These are phyloP conservation scores for Chaenocephalus aceratus DNA, from an alignment of 2,113 vertebrate species.

Conservation along the genomic window DNA sequence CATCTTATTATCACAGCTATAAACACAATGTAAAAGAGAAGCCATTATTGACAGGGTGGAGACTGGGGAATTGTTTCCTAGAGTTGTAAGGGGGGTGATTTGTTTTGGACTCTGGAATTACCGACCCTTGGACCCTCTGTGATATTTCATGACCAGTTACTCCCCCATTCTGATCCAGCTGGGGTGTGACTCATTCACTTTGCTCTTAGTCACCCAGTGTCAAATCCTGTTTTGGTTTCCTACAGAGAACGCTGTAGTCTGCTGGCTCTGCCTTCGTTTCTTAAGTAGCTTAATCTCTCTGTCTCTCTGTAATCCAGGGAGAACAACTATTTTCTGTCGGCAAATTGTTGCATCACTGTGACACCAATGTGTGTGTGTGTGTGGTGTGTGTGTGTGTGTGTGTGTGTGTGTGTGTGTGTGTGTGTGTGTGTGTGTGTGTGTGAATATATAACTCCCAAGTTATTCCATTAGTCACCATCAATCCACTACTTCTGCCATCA, in stretches of 20 bases:
- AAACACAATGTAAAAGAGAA: slow-evolving; percentile 4
- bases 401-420: slow-evolving; percentile 5
- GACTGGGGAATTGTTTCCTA: neutral
- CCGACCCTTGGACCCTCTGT: slow-evolving; percentile 15
- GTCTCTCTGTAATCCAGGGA: slow-evolving; percentile 27
- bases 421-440: neutral
- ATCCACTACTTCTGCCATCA: neutral
- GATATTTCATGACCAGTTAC: slow-evolving; percentile 40
- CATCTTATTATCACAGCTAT: neutral
- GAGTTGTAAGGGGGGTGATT: slow-evolving; percentile 23
- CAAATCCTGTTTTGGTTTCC: slow-evolving; percentile 55
- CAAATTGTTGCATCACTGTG: neutral
- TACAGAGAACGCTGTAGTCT: slow-evolving; percentile 1
- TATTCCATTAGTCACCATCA: neutral
- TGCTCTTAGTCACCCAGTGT: slow-evolving; percentile 55
- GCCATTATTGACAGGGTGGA: neutral
- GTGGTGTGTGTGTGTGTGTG: slow-evolving; percentile 1
- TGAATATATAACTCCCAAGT: no score
- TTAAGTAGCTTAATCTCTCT: slow-evolving; percentile 6
- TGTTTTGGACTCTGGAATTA: slow-evolving; percentile 23
- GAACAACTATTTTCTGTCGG: slow-evolving; percentile 25
- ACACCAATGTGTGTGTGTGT: neutral
- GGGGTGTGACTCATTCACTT: slow-evolving; percentile 58
- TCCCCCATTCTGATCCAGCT: slow-evolving; percentile 45
- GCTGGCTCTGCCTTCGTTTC: slow-evolving; percentile 25